phyloP scores from a whole-genome alignment of 2,113 vertebrate genomes.

The Podarcis cretensis region DNA sequence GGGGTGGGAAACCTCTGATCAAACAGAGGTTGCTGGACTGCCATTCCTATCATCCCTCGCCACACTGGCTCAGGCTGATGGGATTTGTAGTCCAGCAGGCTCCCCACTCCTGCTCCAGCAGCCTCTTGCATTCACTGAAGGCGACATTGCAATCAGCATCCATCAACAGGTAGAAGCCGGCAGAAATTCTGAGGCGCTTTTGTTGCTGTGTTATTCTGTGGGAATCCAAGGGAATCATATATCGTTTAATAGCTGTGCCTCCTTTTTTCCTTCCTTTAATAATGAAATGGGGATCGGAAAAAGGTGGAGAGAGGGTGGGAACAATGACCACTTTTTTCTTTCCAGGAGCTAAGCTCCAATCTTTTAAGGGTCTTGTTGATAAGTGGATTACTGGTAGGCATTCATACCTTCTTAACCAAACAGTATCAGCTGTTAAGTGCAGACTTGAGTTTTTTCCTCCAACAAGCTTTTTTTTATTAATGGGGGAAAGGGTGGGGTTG shows the following conservation, averaged over 20 bases:
- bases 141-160: neutral
- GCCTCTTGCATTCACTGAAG: neutral
- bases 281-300: constrained; percentile 25
- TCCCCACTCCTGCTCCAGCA: accelerated
- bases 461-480: constrained; percentile 5
- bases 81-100: no score
- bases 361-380: neutral
- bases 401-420: constrained; percentile 44
- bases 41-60: no score
- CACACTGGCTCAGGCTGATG: no score
- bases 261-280: neutral
- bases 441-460: constrained; percentile 44
- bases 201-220: neutral
- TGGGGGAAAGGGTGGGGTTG: constrained; percentile 8
- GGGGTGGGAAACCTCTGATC: no score
- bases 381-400: constrained; percentile 40
- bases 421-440: constrained; percentile 37
- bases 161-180: constrained; percentile 1
- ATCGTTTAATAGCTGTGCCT: constrained; percentile 24
- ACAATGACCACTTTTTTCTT: constrained; percentile 40
- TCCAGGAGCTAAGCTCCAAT: constrained; percentile 14
- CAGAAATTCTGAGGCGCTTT: constrained; percentile 22
- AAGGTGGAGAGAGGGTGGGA: constrained; percentile 39
- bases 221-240: constrained; percentile 44
- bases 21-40: no score